phyloP scores from a whole-genome alignment of 2,888 invertebrate species.

The Drosophila hamatofila region DNA sequence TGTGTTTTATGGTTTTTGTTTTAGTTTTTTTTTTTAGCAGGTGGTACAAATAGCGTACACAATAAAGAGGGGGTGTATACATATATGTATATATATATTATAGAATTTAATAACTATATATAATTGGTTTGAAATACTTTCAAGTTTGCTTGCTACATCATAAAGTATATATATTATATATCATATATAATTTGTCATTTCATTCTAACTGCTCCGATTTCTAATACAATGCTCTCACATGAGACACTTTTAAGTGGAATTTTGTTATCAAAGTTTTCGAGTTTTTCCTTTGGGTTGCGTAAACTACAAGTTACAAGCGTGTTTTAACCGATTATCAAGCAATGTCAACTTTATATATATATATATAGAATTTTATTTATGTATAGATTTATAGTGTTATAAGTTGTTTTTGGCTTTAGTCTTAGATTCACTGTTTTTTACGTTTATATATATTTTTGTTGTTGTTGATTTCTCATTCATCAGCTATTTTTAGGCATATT shows the following conservation, averaged over 20 bases:
- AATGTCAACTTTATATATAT: slow-evolving; percentile 70
- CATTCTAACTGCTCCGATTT: slow-evolving; percentile 35
- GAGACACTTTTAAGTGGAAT: slow-evolving; percentile 25
- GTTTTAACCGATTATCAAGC: slow-evolving; percentile 75
- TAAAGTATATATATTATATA: slow-evolving; percentile 27
- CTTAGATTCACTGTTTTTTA: slow-evolving; percentile 70
- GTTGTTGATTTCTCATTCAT: slow-evolving; percentile 24
- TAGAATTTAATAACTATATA: slow-evolving; percentile 63
- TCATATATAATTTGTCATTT: slow-evolving; percentile 43
- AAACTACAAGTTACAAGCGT: slow-evolving; percentile 64
- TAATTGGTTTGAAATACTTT: slow-evolving; percentile 74
- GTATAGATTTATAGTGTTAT: slow-evolving; percentile 53
- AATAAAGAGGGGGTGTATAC: slow-evolving; percentile 63
- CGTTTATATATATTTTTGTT: slow-evolving; percentile 45
- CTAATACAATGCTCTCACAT: slow-evolving; percentile 18
- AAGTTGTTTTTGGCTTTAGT: slow-evolving; percentile 75
- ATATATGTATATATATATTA: slow-evolving; percentile 42
- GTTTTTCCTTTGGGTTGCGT: slow-evolving; percentile 28
- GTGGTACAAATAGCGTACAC: slow-evolving; percentile 68
- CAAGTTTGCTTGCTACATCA: slow-evolving; percentile 59
- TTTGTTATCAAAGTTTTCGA: slow-evolving; percentile 33
- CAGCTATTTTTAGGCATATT: slow-evolving; percentile 43
- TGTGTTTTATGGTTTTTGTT: slow-evolving; percentile 21
- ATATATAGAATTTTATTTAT: slow-evolving; percentile 31
- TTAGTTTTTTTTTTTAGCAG: slow-evolving; percentile 26